These are phyloP conservation scores for Bolborhynchus lineola DNA, from an alignment of 2,113 vertebrate genomes.

Conservation along the genomic window DNA sequence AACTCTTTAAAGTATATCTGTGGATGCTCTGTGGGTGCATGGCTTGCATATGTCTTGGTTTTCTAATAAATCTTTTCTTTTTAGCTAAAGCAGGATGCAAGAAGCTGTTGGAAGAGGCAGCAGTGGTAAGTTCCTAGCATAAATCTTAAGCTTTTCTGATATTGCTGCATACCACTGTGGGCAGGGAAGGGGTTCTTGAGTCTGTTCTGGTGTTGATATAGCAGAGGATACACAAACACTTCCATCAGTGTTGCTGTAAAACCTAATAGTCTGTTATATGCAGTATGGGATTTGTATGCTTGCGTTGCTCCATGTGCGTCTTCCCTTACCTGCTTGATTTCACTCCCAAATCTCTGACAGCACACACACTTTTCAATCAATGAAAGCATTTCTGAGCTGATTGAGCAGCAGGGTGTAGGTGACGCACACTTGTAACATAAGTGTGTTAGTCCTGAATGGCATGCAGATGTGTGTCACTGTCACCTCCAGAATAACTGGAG, in stretches of 20 bases:
- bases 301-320: rapidly evolving
- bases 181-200: rapidly evolving
- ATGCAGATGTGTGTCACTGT: rapidly evolving
- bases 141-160: rapidly evolving
- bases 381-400: background rate
- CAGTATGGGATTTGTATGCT: rapidly evolving
- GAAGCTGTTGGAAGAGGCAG: slow-evolving; percentile 63
- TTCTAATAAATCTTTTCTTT: background rate
- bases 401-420: rapidly evolving
- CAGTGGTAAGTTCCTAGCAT: slow-evolving; percentile 43
- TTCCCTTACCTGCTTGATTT: background rate
- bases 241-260: background rate
- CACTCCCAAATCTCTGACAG: background rate
- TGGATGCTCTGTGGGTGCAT: rapidly evolving
- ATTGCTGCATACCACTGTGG: rapidly evolving
- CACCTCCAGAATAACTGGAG: rapidly evolving
- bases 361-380: rapidly evolving
- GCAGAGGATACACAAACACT: background rate
- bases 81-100: slow-evolving; percentile 66
- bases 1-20: rapidly evolving
- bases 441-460: rapidly evolving
- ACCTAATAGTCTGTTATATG: rapidly evolving
- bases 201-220: rapidly evolving
- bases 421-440: background rate
- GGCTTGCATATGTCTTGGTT: rapidly evolving